These are phyloP conservation scores for Luperina testacea DNA, from an alignment of 2,888 invertebrate species.

Conservation along the genomic window DNA sequence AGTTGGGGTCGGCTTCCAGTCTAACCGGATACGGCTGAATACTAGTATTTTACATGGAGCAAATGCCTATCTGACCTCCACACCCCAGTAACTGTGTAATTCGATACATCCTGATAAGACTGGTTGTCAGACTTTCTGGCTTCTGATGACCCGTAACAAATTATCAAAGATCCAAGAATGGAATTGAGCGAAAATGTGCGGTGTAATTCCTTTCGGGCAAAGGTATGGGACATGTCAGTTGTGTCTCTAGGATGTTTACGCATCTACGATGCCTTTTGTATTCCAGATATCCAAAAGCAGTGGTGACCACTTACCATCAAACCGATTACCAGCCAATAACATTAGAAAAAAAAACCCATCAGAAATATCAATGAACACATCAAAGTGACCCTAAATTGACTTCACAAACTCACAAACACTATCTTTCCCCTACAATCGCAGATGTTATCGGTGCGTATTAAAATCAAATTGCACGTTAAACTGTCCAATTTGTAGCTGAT, in stretches of 20 bases:
- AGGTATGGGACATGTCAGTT: not conserved
- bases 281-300: not conserved
- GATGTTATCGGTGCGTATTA: conserved; percentile 57
- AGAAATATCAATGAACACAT: conserved; percentile 35
- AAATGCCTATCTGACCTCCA: not conserved
- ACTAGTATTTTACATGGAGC: not conserved
- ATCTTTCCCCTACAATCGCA: conserved; percentile 39
- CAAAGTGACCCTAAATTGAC: conserved; percentile 48
- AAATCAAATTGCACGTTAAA: conserved; percentile 59
- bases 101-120: not conserved
- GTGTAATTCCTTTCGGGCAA: not conserved
- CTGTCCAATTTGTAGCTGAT: conserved; percentile 54
- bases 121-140: not conserved
- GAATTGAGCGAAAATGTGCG: not conserved
- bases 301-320: not conserved
- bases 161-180: not conserved
- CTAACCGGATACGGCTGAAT: too few species aligned
- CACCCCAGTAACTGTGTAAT: not conserved
- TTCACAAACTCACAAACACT: conserved; percentile 38
- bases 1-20: not conserved
- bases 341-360: not conserved
- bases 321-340: too few species aligned
- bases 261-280: not conserved
- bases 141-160: not conserved
- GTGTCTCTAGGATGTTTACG: too few species aligned